Evolutionary conservation across 2,888 invertebrate species (phyloP).

Genomic region (Alsophila aescularia): DNA sequence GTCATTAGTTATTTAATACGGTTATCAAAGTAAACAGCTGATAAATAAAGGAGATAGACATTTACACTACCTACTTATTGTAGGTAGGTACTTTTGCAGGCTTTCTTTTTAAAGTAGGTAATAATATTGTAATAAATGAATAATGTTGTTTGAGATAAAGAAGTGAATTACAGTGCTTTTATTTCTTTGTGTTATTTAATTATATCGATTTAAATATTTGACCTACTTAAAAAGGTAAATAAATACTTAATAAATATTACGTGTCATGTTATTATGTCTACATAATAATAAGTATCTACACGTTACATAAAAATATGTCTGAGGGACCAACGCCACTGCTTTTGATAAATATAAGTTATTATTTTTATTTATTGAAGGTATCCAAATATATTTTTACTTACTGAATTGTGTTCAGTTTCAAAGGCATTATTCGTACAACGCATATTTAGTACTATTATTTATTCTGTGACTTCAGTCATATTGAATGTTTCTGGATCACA

Average conservation of each 20-base stretch:
- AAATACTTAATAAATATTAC: conserved; percentile 3
- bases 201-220: conserved; percentile 18
- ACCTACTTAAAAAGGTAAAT: conserved; percentile 19
- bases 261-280: neutral
- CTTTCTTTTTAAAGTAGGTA: neutral
- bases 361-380: no score
- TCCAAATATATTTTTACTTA: no score
- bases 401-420: no score
- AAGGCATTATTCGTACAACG: no score
- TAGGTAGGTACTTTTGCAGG: neutral
- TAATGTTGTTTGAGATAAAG: neutral
- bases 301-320: no score
- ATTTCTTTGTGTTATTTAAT: conserved; percentile 28
- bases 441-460: no score
- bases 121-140: neutral
- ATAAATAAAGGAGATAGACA: neutral
- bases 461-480: no score
- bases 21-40: neutral
- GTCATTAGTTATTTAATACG: no score
- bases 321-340: no score
- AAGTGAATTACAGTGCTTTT: conserved; percentile 27
- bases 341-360: no score
- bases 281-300: no score
- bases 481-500: no score
- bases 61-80: neutral